Evolutionary conservation across 2,797 vertebrate species (phyloP), one percentile per base, ranked within the genome.

Genomic region (Epinephelus coioides): DNA sequence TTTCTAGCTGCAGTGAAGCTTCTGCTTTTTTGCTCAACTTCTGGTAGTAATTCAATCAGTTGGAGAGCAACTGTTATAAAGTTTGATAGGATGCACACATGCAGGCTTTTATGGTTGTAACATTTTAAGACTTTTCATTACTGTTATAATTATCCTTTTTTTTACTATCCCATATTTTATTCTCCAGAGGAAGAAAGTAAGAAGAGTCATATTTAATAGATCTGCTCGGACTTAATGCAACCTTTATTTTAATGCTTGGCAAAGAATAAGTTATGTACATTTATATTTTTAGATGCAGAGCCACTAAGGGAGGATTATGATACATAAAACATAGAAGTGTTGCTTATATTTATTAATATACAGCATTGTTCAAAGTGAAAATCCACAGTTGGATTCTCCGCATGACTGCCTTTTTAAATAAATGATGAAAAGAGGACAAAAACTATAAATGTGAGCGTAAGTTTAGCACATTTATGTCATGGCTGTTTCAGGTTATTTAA

Each of bases 21-120:
- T 30, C 2, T 75, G n/a, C 46, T 60, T 83, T 87, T 43, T 67
- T 74, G 44, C 34, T 57, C 46, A 73, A 73, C 82, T 74, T 89
- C 86, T 92, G 86, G 85, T 90, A 89, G 81, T 85, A 73, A 85
- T 93, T 89, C 74, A 75, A 88, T 89, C 59, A 88, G 73, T 77
- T 90, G 68, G 63, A 81, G 56, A 84, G 51, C 53, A 68, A 66
- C 82, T 55, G 79, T 89, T 85, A 44, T 81, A 85, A 86, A 69
- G 77, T 84, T 87, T 89, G 76, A 75, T 75, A 77, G 46, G 69
- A 73, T 84, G 44, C 79, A 89, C 86, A 83, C 82, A n/a, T 50
- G 76, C 70, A 91, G 78, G 38, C 43, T 87, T 85, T 82, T 89
- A 79, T 69, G 11, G 81, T 38, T 77, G 17, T 73, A 83, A 70